Conservation (phyloP, 2,888 invertebrate genomes). For the Osmoderma eremita region DNA sequence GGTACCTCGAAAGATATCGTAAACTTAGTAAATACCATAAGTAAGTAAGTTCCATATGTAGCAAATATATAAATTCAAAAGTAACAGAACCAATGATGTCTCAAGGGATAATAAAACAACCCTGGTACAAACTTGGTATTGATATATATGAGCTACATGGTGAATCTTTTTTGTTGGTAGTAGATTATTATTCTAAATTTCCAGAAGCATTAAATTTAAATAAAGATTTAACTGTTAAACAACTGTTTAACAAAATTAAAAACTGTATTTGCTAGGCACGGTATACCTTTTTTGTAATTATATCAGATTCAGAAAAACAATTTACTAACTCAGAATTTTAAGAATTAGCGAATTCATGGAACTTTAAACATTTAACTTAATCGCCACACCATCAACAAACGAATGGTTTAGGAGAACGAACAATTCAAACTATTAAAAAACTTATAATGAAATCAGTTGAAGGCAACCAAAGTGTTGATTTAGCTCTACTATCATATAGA, state of each 20-base stretch:
- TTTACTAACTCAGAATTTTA: background rate
- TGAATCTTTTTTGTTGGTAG: background rate
- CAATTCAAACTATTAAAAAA: too few species aligned
- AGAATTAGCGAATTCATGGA: background rate
- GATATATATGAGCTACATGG: slow-evolving; percentile 1
- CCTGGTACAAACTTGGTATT: slow-evolving; percentile 8
- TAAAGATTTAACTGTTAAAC: background rate
- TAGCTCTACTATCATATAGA: too few species aligned
- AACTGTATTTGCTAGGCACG: background rate
- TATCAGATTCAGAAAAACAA: background rate
- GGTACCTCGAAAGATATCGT: slow-evolving; percentile 14
- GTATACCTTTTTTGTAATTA: background rate
- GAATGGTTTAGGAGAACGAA: too few species aligned
- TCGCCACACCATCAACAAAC: slow-evolving; percentile 1
- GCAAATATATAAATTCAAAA: too few species aligned
- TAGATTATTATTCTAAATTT: slow-evolving; percentile 13
- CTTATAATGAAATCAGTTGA: too few species aligned
- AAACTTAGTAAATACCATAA: background rate
- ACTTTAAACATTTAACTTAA: background rate
- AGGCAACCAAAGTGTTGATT: too few species aligned
- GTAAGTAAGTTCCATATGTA: slow-evolving; percentile 3
- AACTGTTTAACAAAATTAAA: background rate
- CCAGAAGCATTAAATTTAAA: background rate
- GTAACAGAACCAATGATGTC: background rate
- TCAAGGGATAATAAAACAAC: slow-evolving; percentile 1